Base-by-base conservation (phyloP, 1,140 invertebrate genomes). In the Drosophila kurseongensis region DNA sequence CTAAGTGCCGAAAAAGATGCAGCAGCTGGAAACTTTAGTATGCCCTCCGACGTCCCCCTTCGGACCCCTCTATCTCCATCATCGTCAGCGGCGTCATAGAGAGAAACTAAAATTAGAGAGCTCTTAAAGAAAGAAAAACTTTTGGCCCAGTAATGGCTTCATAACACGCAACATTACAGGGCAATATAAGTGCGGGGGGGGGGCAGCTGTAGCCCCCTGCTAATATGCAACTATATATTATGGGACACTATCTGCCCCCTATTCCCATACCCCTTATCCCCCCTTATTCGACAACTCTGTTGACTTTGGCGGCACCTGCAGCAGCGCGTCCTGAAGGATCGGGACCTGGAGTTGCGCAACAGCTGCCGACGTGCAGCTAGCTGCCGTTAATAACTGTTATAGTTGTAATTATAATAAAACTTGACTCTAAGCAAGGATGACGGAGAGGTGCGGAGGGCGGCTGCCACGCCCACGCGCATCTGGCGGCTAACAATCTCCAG, bases 401-500 rank as follows among this genome's bases (percentile, higher is more conserved):
- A 89, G 80, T 89, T 89, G 77, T 89, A 89, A 89, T 89, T 89
- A 89, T 89, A 89, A 89, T 89, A 89, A 89, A 89, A 89, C 77
- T 89, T 84, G 80, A 88, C 84, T 89, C 78, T 77, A 77, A 76
- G 76, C 57, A 57, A 14, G 55, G 13, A 44, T 66, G 29, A 32
- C 1, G 5, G 5, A n/a, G 40, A 45, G 36, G 14, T 29, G 23
- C 12, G 8, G 4, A 27, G 14, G 36, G n/a, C 9, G 29, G 14
- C 10, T 9, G 55, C 48, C 59, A 54, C 44, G 48, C 51, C 48
- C 58, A 8, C 16, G 10, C 48, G 47, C 73, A 74, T 78, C 68
- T 74, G 78, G 65, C 47, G 57, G 40, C 27, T 59, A 73, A 80
- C 59, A 74, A 77, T 77, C 61, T 73, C 14, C 36, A 40, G 69